Evolutionary conservation across 2,113 vertebrate genomes (phyloP).

Genomic region (Condylura cristata): DNA sequence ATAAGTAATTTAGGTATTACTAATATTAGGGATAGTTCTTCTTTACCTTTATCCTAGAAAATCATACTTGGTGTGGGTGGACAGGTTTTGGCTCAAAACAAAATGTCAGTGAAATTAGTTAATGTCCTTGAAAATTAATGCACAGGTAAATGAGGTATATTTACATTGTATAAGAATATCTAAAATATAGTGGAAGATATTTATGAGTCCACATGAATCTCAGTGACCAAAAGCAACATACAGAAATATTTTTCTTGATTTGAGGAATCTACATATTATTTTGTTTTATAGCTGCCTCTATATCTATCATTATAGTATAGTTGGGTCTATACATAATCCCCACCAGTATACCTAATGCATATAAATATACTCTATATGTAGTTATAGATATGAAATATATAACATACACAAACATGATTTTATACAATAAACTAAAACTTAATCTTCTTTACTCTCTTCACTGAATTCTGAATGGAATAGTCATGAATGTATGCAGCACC

Average conservation of each 20-base stretch:
- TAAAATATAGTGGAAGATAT: background rate
- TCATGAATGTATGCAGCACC: background rate
- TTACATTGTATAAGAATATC: background rate
- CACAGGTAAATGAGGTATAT: background rate
- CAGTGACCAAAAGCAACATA: background rate
- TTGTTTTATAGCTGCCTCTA: background rate
- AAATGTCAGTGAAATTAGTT: constrained; percentile 12
- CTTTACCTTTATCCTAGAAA: background rate
- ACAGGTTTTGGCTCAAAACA: background rate
- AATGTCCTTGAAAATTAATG: background rate
- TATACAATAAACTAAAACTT: background rate
- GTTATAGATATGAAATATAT: background rate
- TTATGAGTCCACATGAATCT: background rate
- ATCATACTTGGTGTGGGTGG: background rate
- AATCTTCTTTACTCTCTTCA: background rate
- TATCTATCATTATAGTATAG: background rate
- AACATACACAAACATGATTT: background rate
- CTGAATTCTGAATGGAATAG: background rate
- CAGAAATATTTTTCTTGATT: background rate
- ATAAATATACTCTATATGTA: background rate
- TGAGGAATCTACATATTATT: background rate
- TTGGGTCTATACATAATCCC: background rate
- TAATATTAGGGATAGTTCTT: background rate
- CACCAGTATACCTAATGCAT: background rate
- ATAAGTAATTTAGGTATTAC: background rate